Evolutionary conservation across 2,888 invertebrate species (phyloP).

Genomic region (Stegophylla sp.): DNA sequence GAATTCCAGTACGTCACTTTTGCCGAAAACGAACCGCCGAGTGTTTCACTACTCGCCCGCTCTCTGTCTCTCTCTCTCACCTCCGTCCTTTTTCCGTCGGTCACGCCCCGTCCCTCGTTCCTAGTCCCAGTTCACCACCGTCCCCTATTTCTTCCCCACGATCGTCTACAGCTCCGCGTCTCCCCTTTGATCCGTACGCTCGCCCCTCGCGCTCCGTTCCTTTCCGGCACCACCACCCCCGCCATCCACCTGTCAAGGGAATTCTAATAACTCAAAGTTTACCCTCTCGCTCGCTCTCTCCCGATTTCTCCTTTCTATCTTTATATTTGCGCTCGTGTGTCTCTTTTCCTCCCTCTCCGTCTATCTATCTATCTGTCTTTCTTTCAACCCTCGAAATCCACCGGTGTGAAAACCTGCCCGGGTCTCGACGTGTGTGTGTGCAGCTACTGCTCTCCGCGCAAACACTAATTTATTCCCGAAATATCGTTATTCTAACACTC

Average conservation of each 20-base stretch:
- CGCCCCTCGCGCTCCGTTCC: not conserved
- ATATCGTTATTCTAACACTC: slow-evolving; percentile 19
- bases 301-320: not conserved
- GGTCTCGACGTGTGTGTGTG: slow-evolving; percentile 7
- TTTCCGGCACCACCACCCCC: not conserved
- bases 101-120: not conserved
- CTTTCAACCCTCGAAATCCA: not conserved
- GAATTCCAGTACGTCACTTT: slow-evolving; percentile 53
- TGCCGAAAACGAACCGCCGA: slow-evolving; percentile 46
- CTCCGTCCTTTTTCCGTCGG: not conserved
- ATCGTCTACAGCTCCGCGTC: not conserved
- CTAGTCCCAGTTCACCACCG: not conserved
- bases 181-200: slow-evolving; percentile 24
- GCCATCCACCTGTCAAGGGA: slow-evolving; percentile 55
- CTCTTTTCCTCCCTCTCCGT: not conserved
- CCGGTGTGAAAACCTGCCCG: not conserved
- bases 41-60: not conserved
- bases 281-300: not conserved
- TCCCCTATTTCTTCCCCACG: not conserved
- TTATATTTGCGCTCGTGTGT: not conserved
- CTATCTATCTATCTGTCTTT: not conserved
- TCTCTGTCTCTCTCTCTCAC: not conserved
- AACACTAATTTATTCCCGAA: slow-evolving; percentile 47
- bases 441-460: not conserved
- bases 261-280: slow-evolving; percentile 59